Conservation (phyloP, 2,888 invertebrate genomes). For the Hofmannophila pseudospretella region DNA sequence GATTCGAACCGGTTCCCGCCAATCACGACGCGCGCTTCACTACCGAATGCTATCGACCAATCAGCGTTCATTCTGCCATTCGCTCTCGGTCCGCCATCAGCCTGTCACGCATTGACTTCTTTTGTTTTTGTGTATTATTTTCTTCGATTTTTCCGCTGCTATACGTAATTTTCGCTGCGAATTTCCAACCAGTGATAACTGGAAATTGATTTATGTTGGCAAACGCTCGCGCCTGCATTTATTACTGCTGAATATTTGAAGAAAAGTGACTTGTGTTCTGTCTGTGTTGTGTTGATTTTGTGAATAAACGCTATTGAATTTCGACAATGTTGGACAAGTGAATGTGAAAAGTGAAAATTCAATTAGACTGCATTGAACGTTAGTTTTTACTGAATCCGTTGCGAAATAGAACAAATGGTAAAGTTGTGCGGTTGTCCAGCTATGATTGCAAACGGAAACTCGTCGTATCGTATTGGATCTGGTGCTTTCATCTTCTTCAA, state of each 20-base stretch:
- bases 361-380: too few species aligned
- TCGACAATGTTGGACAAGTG: slow-evolving; percentile 73
- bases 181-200: slow-evolving; percentile 2
- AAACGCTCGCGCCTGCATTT: slow-evolving; percentile 1
- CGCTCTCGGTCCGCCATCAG: slow-evolving; percentile 40
- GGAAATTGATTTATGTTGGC: neutral
- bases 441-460: slow-evolving; percentile 62
- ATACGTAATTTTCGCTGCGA: slow-evolving; percentile 15
- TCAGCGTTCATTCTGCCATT: slow-evolving; percentile 55
- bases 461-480: slow-evolving; percentile 50
- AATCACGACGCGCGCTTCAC: slow-evolving; percentile 58
- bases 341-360: slow-evolving; percentile 19
- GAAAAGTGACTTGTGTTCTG: neutral
- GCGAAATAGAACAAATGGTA: slow-evolving; percentile 52
- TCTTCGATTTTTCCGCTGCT: slow-evolving; percentile 39
- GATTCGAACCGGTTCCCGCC: slow-evolving; percentile 66
- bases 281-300: slow-evolving; percentile 1
- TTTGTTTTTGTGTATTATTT: slow-evolving; percentile 29
- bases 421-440: slow-evolving; percentile 52
- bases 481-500: slow-evolving; percentile 71
- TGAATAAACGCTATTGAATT: slow-evolving; percentile 5
- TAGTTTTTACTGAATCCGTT: neutral
- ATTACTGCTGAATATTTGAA: neutral
- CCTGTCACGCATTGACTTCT: slow-evolving; percentile 37
- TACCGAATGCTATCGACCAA: slow-evolving; percentile 60